These are phyloP conservation scores for Antechinus stuartii DNA, from an alignment of 2,113 vertebrate species.

Conservation along the genomic window DNA sequence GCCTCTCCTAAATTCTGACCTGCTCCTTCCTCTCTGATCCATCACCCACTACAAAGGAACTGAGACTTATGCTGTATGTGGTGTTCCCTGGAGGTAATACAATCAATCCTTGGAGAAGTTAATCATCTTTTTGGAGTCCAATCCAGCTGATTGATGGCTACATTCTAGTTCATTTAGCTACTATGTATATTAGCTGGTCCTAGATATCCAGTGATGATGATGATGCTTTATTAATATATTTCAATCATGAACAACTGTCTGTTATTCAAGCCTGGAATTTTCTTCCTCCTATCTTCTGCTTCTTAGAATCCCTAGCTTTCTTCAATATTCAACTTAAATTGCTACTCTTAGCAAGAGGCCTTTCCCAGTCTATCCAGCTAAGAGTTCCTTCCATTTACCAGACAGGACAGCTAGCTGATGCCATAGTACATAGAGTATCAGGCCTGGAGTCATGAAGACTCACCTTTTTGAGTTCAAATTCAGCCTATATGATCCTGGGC, in stretches of 20 bases:
- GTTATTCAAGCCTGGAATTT: neutral
- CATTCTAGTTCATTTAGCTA: neutral
- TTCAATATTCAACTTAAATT: neutral
- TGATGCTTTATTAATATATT: neutral
- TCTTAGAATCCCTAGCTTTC: neutral
- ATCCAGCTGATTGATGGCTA: neutral
- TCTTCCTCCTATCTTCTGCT: neutral
- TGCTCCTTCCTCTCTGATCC: slow-evolving; percentile 62
- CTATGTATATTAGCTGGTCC: neutral
- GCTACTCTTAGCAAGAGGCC: neutral
- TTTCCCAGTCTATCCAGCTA: neutral
- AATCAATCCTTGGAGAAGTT: neutral
- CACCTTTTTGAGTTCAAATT: neutral
- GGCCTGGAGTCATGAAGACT: neutral
- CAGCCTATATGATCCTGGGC: neutral
- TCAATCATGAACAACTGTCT: neutral
- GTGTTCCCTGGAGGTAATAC: neutral
- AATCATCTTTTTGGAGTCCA: neutral
- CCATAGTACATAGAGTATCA: too few relatives aligned
- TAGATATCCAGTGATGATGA: neutral
- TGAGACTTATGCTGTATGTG: neutral
- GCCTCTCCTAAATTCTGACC: slow-evolving; percentile 28
- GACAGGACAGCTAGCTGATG: neutral
- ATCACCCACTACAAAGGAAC: neutral
- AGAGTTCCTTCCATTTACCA: neutral